These are phyloP conservation scores for Campopleginae sp. DNA, from an alignment of 2,888 invertebrate species.

Conservation along the genomic window DNA sequence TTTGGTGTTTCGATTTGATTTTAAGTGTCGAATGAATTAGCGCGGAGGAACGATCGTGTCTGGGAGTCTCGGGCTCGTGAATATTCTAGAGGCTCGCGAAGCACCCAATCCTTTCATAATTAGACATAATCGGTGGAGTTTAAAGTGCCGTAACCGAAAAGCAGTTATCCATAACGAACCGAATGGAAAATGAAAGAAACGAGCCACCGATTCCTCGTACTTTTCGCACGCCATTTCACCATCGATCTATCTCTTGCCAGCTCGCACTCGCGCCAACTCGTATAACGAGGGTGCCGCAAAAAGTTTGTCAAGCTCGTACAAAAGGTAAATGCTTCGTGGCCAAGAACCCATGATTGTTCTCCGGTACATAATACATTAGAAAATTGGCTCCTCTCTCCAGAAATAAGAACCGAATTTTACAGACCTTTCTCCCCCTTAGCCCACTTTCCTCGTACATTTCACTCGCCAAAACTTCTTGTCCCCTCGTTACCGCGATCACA, in stretches of 20 bases:
- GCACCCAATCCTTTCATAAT: not conserved
- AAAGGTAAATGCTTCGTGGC: slow-evolving; percentile 19
- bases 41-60: not conserved
- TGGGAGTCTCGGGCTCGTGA: not conserved
- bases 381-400: slow-evolving; percentile 42
- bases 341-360: slow-evolving; percentile 49
- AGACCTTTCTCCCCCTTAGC: not conserved
- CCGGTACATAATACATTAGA: slow-evolving; percentile 56
- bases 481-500: not conserved
- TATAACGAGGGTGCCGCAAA: slow-evolving; percentile 5
- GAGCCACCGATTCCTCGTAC: slow-evolving; percentile 21
- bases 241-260: slow-evolving; percentile 29
- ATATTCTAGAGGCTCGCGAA: slow-evolving; percentile 2
- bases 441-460: not conserved
- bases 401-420: slow-evolving; percentile 30
- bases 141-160: slow-evolving; percentile 8
- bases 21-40: not conserved
- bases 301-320: slow-evolving; percentile 38
- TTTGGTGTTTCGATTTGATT: not conserved
- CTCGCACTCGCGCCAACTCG: not conserved
- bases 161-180: slow-evolving; percentile 11
- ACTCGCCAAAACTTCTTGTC: not conserved
- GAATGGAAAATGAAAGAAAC: not conserved
- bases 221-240: slow-evolving; percentile 34
- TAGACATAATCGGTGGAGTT: slow-evolving; percentile 7